Evolutionary conservation across 2,888 invertebrate genomes (phyloP).

Genomic region (Eilema caniola): DNA sequence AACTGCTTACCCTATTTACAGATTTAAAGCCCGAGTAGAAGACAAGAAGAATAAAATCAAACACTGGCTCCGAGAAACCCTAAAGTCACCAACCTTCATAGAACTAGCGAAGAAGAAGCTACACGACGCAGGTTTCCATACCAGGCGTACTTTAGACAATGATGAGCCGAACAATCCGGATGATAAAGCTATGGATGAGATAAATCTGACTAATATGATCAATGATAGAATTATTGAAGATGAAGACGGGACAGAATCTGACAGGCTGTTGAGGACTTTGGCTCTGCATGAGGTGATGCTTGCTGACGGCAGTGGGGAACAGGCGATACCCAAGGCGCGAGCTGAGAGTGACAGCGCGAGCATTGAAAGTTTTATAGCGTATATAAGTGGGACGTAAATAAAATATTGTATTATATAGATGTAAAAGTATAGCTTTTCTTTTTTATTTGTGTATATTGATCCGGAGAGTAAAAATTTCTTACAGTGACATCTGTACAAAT

Average conservation of each 20-base stretch:
- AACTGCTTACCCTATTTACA: conserved; percentile 38
- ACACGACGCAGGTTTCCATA: conserved; percentile 65
- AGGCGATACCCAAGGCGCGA: neutral
- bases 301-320: conserved; percentile 41
- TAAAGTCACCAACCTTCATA: conserved; percentile 74
- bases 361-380: conserved; percentile 55
- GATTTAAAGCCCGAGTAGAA: conserved; percentile 78
- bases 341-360: conserved; percentile 36
- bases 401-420: conserved; percentile 10
- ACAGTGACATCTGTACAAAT: neutral
- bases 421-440: neutral
- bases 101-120: conserved; percentile 77
- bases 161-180: conserved; percentile 53
- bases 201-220: conserved; percentile 75
- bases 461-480: neutral
- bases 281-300: conserved; percentile 73
- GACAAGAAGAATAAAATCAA: conserved; percentile 81
- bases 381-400: conserved; percentile 39
- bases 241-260: conserved; percentile 66
- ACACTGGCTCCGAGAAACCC: conserved; percentile 75
- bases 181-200: conserved; percentile 72
- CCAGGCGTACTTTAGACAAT: conserved; percentile 46
- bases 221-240: conserved; percentile 74
- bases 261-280: conserved; percentile 68
- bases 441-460: neutral